phyloP scores from a whole-genome alignment of 2,888 invertebrate species.

The Invenusta paracnida region DNA sequence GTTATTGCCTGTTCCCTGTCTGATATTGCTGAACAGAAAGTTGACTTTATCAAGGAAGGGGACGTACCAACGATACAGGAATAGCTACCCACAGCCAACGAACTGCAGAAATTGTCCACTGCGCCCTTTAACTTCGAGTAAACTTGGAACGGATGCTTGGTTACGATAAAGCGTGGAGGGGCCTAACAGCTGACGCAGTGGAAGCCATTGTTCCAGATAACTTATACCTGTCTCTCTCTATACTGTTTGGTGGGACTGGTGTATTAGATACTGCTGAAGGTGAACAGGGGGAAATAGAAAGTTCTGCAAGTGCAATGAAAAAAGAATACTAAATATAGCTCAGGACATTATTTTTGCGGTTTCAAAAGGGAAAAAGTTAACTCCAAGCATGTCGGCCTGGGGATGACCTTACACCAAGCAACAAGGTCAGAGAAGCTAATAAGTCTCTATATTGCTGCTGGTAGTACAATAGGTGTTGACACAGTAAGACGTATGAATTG shows the following conservation, averaged over 20 bases:
- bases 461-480: background rate
- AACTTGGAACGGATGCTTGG: background rate
- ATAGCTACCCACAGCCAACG: background rate
- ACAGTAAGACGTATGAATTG: background rate
- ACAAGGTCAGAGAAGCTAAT: background rate
- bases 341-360: background rate
- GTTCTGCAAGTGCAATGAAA: background rate
- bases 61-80: background rate
- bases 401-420: background rate
- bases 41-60: too few relatives aligned
- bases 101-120: background rate
- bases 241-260: background rate
- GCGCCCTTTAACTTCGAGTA: background rate
- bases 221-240: background rate
- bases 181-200: background rate
- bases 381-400: background rate
- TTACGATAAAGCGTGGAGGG: background rate
- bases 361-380: background rate
- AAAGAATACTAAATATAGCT: background rate
- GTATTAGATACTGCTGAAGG: background rate
- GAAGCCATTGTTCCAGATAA: background rate
- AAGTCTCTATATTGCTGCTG: background rate
- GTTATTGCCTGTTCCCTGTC: too few relatives aligned
- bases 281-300: background rate
- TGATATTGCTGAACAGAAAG: too few relatives aligned